Percentiles rank a stretch among this genome's conserved stretches.
Conservation (phyloP, 2,888 invertebrate species). For the Oscheius sp. region DNA sequence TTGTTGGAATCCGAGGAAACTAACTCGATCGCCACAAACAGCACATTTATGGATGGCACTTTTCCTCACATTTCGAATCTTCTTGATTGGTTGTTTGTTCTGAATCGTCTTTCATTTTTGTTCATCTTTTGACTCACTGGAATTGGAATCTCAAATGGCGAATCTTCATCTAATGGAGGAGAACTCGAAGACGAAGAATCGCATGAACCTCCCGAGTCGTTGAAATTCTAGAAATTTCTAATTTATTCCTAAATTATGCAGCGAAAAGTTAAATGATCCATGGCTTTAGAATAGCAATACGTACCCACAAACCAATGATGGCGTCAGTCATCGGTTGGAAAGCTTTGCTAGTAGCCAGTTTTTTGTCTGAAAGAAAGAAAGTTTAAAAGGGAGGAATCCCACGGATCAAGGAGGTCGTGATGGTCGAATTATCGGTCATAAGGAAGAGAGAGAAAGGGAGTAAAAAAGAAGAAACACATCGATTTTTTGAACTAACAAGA, state of each 20-base stretch:
- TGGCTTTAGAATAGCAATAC: background rate
- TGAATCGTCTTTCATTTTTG: no score
- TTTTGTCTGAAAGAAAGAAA: background rate
- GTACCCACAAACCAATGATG: background rate
- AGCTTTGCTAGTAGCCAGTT: background rate
- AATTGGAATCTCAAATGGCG: constrained; percentile 12
- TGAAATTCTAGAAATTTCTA: background rate
- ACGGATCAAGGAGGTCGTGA: background rate
- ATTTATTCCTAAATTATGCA: no score
- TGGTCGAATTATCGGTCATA: background rate
- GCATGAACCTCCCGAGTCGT: constrained; percentile 6
- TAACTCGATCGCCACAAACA: constrained; percentile 51
- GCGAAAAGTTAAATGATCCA: background rate
- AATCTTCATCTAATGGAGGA: constrained; percentile 15
- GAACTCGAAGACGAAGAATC: constrained; percentile 4
- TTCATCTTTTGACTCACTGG: no score
- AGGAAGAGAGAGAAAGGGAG: background rate
- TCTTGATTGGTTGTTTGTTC: constrained; percentile 32
- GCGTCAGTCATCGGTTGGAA: background rate
- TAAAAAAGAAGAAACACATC: no score
- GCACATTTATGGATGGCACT: constrained; percentile 52
- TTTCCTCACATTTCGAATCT: constrained; percentile 57
- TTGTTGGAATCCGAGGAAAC: no score
- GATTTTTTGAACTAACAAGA: no score
- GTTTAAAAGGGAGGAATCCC: background rate